Percentiles rank a stretch among this genome's conserved stretches.
phyloP scores from a whole-genome alignment of 2,113 vertebrate genomes.

The Phoenicopterus ruber region DNA sequence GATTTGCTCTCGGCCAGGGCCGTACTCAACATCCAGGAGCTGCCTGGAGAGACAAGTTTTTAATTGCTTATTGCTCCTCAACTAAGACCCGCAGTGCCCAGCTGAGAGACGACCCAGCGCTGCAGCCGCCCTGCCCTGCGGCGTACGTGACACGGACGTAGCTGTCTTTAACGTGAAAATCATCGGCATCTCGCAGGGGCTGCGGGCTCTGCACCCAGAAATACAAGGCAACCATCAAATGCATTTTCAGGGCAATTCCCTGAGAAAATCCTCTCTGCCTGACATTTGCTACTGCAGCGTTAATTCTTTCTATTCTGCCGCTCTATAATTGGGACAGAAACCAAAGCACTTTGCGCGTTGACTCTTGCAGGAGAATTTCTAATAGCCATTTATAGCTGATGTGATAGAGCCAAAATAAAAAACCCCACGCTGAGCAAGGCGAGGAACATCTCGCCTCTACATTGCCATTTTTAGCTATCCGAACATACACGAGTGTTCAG shows the following conservation, averaged over 20 bases:
- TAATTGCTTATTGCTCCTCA: background rate
- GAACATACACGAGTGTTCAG: fast-evolving
- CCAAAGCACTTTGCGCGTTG: background rate
- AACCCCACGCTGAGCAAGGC: background rate
- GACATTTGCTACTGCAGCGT: background rate
- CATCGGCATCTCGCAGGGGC: background rate
- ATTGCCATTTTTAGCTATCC: background rate
- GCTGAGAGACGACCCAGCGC: background rate
- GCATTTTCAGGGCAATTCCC: background rate
- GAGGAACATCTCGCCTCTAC: background rate
- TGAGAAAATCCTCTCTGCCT: background rate
- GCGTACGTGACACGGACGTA: fast-evolving
- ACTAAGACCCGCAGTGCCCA: background rate
- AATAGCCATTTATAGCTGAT: background rate
- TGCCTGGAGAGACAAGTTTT: background rate
- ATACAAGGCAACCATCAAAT: background rate
- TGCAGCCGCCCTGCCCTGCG: too few relatives aligned
- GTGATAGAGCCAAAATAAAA: background rate
- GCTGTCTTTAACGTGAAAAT: background rate
- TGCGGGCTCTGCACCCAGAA: background rate
- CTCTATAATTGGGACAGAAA: background rate
- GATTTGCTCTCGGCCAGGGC: background rate
- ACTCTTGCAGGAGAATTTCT: background rate
- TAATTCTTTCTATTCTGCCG: background rate
- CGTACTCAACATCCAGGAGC: background rate